Conservation (phyloP, 2,113 vertebrate species). For the Gasterosteus aculeatus region DNA sequence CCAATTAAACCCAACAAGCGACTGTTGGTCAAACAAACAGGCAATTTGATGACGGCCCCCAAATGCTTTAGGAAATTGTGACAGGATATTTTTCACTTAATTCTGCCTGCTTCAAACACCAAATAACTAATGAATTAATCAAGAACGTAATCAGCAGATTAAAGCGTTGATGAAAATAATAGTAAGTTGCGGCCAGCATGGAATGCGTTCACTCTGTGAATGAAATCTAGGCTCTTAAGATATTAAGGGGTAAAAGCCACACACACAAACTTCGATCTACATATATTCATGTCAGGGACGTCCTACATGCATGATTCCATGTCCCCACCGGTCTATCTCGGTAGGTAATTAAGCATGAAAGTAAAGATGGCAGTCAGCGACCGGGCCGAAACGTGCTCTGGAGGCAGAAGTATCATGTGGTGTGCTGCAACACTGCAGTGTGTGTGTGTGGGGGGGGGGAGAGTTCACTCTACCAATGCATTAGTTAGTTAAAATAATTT, state of each 20-base stretch:
- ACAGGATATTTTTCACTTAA: not conserved
- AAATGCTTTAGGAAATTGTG: not conserved
- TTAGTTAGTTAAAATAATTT: conserved; percentile 73
- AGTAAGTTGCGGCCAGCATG: not conserved
- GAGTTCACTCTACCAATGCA: conserved; percentile 57
- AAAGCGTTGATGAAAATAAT: not conserved
- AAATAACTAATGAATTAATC: not conserved
- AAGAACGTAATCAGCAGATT: not conserved
- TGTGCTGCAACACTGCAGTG: conserved; percentile 62
- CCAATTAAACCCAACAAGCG: not conserved
- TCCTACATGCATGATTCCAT: conserved; percentile 60
- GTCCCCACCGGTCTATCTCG: conserved; percentile 66
- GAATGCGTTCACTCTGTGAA: not conserved
- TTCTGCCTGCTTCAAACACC: not conserved
- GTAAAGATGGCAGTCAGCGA: conserved; percentile 67
- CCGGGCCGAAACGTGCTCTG: conserved; percentile 71
- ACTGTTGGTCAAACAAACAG: not conserved
- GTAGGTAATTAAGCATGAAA: conserved; percentile 80
- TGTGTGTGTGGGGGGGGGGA: conserved; percentile 38
- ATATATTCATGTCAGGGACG: conserved; percentile 58
- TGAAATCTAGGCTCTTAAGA: not conserved
- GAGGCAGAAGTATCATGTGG: conserved; percentile 63
- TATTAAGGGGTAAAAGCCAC: conserved; percentile 6
- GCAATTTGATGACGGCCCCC: not conserved
- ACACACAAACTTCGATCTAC: conserved; percentile 11